A percentile compares a stretch with the other conserved stretches of the same genome.
These are phyloP conservation scores for Dermochelys coriacea DNA, from an alignment of 2,797 vertebrate species.

Conservation along the genomic window DNA sequence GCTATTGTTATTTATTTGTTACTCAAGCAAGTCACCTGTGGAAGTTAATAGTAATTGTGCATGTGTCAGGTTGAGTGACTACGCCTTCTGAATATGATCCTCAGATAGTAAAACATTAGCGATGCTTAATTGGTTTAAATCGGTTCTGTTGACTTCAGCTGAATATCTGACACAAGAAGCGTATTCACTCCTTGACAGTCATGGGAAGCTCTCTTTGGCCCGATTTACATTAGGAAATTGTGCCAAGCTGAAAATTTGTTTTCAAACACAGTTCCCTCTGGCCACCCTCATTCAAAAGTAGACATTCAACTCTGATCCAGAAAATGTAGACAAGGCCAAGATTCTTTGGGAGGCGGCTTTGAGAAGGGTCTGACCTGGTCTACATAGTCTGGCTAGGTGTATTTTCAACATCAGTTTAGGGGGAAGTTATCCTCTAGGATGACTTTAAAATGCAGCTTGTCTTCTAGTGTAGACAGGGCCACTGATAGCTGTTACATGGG, in stretches of 20 bases:
- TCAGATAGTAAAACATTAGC: neutral
- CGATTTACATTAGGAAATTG: neutral
- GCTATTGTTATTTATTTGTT: neutral
- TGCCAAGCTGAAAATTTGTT: neutral
- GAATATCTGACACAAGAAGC: neutral
- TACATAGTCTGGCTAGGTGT: neutral
- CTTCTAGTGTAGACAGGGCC: neutral
- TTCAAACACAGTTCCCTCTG: neutral
- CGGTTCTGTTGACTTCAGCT: neutral
- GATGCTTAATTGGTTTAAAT: neutral
- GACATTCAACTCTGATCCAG: neutral
- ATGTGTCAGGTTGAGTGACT: neutral
- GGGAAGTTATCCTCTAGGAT: neutral
- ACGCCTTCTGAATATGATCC: neutral
- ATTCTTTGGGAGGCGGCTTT: neutral
- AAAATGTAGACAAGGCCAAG: neutral
- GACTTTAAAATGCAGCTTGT: neutral
- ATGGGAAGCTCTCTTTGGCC: neutral
- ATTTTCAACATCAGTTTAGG: neutral
- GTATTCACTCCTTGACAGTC: neutral
- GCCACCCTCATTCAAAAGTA: neutral
- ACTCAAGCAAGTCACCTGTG: rapidly evolving
- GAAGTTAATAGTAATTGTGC: neutral
- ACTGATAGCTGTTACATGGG: neutral
- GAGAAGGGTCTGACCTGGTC: neutral